A percentile compares a stretch with the other conserved stretches of the same genome.
Evolutionary conservation across 2,113 vertebrate species (phyloP).

Genomic region (Centropus bengalensis): DNA sequence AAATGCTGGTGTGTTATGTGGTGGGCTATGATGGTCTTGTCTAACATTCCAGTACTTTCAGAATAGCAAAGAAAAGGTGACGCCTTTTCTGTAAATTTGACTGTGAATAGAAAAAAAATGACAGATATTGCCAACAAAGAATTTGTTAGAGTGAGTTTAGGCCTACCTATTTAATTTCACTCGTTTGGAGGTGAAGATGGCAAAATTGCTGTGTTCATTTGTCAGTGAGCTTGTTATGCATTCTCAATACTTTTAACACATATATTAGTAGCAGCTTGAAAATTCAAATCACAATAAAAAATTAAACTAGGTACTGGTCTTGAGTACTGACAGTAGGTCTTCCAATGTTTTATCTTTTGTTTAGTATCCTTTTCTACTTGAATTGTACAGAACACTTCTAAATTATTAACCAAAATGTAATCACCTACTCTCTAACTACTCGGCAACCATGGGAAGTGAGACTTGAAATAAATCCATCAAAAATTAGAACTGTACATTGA

Average conservation of each 20-base stretch:
- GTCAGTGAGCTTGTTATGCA: background rate
- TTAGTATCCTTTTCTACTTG: background rate
- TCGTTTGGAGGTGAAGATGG: background rate
- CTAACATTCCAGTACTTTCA: background rate
- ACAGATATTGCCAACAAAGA: background rate
- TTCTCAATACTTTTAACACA: background rate
- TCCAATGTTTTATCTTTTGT: background rate
- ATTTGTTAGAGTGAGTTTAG: background rate
- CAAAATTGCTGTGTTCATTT: background rate
- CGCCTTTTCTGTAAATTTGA: background rate
- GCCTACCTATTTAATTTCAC: background rate
- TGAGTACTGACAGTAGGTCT: background rate
- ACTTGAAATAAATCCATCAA: background rate
- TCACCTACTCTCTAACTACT: background rate
- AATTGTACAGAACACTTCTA: background rate
- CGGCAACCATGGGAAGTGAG: background rate
- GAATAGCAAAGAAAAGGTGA: background rate
- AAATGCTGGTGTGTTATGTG: background rate
- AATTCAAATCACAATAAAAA: background rate
- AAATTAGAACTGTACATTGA: background rate
- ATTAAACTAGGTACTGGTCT: background rate
- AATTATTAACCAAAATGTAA: background rate
- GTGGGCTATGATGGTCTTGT: accelerated
- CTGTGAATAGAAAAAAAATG: background rate
- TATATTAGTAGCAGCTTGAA: background rate